Conservation (phyloP, 2,113 vertebrate species). For the Charina bottae region DNA sequence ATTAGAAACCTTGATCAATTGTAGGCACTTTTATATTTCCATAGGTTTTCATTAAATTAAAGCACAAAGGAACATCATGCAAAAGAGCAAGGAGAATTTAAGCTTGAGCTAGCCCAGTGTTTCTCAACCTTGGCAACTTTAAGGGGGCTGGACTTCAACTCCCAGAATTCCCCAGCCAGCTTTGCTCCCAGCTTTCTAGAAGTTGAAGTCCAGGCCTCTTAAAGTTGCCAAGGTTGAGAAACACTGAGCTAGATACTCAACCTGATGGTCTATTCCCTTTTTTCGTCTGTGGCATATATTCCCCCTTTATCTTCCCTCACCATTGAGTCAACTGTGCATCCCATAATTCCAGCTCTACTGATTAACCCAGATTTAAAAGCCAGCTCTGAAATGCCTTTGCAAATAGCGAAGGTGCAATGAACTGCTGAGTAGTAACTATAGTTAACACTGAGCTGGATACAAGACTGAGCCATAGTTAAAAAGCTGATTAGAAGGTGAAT, state of each 20-base stretch:
- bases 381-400: not conserved
- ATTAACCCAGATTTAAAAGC: constrained; percentile 1
- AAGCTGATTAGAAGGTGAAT: no score
- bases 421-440: not conserved
- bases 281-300: not conserved
- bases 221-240: no score
- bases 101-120: not conserved
- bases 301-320: not conserved
- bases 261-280: not conserved
- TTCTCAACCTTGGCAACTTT: no score
- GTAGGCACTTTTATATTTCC: not conserved
- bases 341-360: not conserved
- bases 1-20: not conserved
- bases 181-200: no score
- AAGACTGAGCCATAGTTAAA: not conserved
- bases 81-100: not conserved
- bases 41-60: not conserved
- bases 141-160: no score
- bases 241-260: not conserved
- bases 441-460: not conserved
- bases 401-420: not conserved
- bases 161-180: no score
- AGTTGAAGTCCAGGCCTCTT: no score
- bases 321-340: not conserved
- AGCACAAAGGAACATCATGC: not conserved